A percentile compares a stretch with the other conserved stretches of the same genome.
phyloP scores from a whole-genome alignment of 2,797 vertebrate genomes.

The Triplophysa yarkandensis region DNA sequence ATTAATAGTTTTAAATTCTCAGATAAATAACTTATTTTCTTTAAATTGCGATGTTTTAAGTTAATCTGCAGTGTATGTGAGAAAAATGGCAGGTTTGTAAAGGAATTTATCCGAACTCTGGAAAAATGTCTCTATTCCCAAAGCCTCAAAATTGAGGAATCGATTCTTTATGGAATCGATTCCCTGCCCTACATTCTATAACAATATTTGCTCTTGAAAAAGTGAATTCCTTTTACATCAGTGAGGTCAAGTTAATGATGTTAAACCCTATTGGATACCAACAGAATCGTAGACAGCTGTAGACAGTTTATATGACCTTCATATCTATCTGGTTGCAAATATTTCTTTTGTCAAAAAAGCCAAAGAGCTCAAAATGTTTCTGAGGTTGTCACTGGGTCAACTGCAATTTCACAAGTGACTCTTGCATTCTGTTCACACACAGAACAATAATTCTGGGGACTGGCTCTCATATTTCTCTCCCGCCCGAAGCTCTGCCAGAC shows the following conservation, averaged over 20 bases:
- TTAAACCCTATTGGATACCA: background rate
- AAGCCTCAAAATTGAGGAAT: too few species aligned
- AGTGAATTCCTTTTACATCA: background rate
- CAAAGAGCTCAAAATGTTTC: background rate
- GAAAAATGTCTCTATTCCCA: too few species aligned
- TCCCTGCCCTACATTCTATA: background rate
- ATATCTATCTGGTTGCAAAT: background rate
- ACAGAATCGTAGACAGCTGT: background rate
- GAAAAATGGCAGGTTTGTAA: too few species aligned
- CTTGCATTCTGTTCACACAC: background rate
- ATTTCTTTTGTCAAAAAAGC: background rate
- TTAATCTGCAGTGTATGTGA: too few species aligned
- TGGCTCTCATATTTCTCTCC: background rate
- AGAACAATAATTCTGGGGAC: slow-evolving; percentile 1
- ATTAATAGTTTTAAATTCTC: too few species aligned
- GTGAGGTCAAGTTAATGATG: background rate
- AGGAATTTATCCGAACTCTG: too few species aligned
- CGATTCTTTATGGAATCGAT: too few species aligned
- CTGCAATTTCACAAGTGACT: background rate
- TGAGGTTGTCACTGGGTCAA: background rate
- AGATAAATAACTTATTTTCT: too few species aligned
- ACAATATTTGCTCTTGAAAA: background rate
- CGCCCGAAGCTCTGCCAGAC: background rate
- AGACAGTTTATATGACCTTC: background rate
- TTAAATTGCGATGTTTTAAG: too few species aligned